A percentile compares a stretch with the other conserved stretches of the same genome.
phyloP scores from a whole-genome alignment of 2,797 vertebrate genomes.

The Hemibagrus guttatus region DNA sequence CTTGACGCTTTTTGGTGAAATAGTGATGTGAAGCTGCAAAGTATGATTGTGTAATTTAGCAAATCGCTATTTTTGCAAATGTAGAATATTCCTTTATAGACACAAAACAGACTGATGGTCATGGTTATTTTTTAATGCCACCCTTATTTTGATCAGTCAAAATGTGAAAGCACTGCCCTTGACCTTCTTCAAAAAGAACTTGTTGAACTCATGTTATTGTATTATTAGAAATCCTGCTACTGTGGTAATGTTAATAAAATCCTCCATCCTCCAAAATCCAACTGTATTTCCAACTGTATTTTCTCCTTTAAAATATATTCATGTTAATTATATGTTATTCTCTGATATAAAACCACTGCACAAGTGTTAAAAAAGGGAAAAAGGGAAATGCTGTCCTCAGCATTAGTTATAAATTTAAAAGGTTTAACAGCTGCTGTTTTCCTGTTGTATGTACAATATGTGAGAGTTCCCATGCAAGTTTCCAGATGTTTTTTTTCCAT shows the following conservation, averaged over 20 bases:
- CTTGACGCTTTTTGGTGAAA: conserved; percentile 91
- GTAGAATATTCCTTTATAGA: neutral
- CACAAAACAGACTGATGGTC: neutral
- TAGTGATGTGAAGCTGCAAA: conserved; percentile 88
- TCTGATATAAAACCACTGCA: conserved; percentile 49
- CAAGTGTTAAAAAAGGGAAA: conserved; percentile 26
- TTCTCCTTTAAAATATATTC: neutral
- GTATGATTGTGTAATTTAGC: conserved; percentile 30
- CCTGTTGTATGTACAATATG: conserved; percentile 51
- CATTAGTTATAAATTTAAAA: conserved; percentile 27
- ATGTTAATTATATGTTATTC: conserved; percentile 55
- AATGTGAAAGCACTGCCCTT: neutral
- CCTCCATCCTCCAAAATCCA: too few relatives aligned
- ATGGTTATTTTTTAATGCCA: neutral
- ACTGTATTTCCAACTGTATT: conserved; percentile 48
- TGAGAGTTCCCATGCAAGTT: conserved; percentile 58
- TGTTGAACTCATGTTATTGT: conserved; percentile 46
- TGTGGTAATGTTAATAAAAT: conserved; percentile 18
- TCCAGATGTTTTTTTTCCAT: conserved; percentile 59
- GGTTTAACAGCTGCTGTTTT: conserved; percentile 53
- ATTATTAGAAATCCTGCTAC: conserved; percentile 51
- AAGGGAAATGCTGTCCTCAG: conserved; percentile 56
- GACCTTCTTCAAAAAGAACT: conserved; percentile 44
- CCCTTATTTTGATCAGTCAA: neutral
- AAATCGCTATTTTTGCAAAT: neutral